Evolutionary conservation across 2,888 invertebrate genomes (phyloP).

Genomic region (Strigamia crassipes): DNA sequence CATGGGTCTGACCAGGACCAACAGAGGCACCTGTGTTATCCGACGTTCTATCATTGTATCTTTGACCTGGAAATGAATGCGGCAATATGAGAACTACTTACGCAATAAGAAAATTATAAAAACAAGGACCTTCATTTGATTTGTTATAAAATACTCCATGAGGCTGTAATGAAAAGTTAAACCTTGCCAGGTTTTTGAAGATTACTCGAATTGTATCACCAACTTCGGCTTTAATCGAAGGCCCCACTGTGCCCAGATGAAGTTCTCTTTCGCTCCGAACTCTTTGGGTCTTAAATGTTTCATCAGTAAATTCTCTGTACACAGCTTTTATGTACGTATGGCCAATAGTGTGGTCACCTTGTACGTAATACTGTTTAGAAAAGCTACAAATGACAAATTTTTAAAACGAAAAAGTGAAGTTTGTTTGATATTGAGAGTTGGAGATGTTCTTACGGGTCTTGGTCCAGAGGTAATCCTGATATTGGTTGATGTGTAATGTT

Average conservation of each 20-base stretch:
- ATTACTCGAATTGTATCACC: slow-evolving; percentile 53
- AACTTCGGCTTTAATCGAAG: slow-evolving; percentile 55
- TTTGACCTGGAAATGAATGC: background rate
- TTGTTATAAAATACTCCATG: background rate
- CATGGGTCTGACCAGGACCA: slow-evolving; percentile 46
- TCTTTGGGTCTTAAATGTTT: slow-evolving; percentile 49
- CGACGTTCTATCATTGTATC: too few species aligned
- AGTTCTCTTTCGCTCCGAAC: slow-evolving; percentile 36
- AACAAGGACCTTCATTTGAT: slow-evolving; percentile 8
- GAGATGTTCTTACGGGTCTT: background rate
- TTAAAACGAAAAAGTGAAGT: background rate
- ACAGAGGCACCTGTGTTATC: slow-evolving; percentile 47
- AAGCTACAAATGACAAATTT: background rate
- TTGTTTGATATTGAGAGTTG: too few species aligned
- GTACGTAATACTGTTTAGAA: background rate
- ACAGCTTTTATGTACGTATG: slow-evolving; percentile 51
- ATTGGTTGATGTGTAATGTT: slow-evolving; percentile 2
- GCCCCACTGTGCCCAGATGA: slow-evolving; percentile 53
- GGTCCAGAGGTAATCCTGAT: background rate
- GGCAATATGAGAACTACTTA: too few species aligned
- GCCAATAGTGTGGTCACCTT: slow-evolving; percentile 48
- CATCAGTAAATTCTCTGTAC: slow-evolving; percentile 51
- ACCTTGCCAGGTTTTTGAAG: slow-evolving; percentile 51
- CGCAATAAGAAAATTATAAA: background rate
- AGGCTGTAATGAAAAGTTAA: background rate